Evolutionary conservation across 2,797 vertebrate species (phyloP), one percentile per base, ranked within the genome.

Genomic region (Gila robusta): DNA sequence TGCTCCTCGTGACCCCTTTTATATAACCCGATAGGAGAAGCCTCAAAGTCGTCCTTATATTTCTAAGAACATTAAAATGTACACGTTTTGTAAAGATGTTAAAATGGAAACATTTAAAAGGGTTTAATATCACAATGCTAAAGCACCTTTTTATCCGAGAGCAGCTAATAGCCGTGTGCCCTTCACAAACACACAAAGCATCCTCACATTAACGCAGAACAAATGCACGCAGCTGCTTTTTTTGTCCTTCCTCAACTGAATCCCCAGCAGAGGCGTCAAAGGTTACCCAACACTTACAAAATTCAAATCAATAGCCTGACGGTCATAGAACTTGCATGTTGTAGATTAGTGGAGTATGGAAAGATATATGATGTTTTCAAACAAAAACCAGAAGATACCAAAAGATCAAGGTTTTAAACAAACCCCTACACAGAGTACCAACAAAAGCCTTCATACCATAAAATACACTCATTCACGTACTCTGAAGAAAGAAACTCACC

Each of bases 401-500:
- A 49, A 62, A 79, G 49, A 26, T 71, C 39, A 85, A 85, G 76
- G 67, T 64, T 79, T 85, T 72, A 72, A 10, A 77, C 39, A 85
- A 85, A 71, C n/a, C 37, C 8, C 5, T 62, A 26, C 21, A 44
- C 6, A 44, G 9, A 47, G 56, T 78, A 73, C 21, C 35, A 54
- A 78, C 44, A 69, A 73, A 85, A 62, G 54, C 54, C n/a, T 80
- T 52, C 10, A 6, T 21, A 64, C 54, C 28, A 85, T 37, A 12
- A 49, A 79, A 80, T 62, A 79, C 52, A 85, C 39, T 52, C 39
- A 72, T 80, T 80, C 69, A 85, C 41, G 14, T 23, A 64, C 77
- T 79, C 76, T 32, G 26, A 19, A 69, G 59, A 64, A 81, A 89
- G 86, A 89, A 83, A 96, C 97, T 98, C 91, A 98, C 98, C 98